These are phyloP conservation scores for Drosophila ananassae DNA, from an alignment of 1,140 invertebrate genomes.

Conservation along the genomic window DNA sequence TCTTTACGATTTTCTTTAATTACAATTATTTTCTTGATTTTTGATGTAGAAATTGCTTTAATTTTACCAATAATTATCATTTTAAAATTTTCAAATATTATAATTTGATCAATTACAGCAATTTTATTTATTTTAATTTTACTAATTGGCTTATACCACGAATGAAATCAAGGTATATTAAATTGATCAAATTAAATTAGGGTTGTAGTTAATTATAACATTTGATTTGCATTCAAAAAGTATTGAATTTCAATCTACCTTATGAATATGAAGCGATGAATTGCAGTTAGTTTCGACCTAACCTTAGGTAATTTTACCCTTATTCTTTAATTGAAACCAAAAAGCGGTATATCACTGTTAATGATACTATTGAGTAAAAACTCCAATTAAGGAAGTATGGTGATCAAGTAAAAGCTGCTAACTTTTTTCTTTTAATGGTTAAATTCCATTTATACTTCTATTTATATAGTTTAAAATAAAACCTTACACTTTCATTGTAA, in stretches of 20 bases:
- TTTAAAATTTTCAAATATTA: conserved; percentile 74
- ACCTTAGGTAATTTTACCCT: conserved; percentile 84
- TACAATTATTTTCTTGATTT: conserved; percentile 88
- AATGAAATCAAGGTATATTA: conserved; percentile 87
- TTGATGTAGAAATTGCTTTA: conserved; percentile 76
- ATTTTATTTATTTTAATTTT: conserved; percentile 86
- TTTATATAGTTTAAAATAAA: conserved; percentile 86
- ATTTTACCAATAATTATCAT: conserved; percentile 61
- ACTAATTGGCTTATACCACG: conserved; percentile 86
- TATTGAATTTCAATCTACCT: conserved; percentile 85
- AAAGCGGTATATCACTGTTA: conserved; percentile 84
- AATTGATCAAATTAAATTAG: conserved; percentile 85
- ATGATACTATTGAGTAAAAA: conserved; percentile 50
- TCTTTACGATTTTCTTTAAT: conserved; percentile 87
- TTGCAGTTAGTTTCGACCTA: conserved; percentile 87
- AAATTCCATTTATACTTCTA: conserved; percentile 85
- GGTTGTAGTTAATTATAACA: conserved; percentile 87
- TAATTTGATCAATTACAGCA: conserved; percentile 80
- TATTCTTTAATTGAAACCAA: conserved; percentile 86
- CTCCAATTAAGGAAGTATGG: conserved; percentile 85
- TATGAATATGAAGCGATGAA: conserved; percentile 85
- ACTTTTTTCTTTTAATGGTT: conserved; percentile 85
- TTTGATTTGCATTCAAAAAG: conserved; percentile 87
- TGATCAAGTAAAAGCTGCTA: conserved; percentile 84
- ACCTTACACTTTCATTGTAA: conserved; percentile 87